Evolutionary conservation across 2,888 invertebrate genomes (phyloP).

Genomic region (Pseudanteris insignis): DNA sequence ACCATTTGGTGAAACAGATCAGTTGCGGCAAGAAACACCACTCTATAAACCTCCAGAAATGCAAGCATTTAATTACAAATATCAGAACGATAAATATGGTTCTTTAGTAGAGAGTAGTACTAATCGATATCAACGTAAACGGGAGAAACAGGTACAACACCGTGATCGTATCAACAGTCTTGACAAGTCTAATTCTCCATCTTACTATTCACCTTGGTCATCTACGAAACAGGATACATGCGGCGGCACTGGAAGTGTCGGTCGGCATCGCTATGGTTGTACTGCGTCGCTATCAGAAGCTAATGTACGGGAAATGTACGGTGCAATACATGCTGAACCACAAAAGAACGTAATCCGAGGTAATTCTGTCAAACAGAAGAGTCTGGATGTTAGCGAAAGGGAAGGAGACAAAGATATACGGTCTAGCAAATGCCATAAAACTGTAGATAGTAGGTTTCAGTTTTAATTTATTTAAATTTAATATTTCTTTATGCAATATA

Average conservation of each 20-base stretch:
- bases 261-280: conserved; percentile 58
- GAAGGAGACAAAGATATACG: conserved; percentile 65
- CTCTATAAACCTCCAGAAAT: conserved; percentile 60
- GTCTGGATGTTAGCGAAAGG: conserved; percentile 69
- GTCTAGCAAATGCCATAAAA: conserved; percentile 66
- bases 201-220: conserved; percentile 58
- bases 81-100: conserved; percentile 60
- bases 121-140: conserved; percentile 55
- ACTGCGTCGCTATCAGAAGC: conserved; percentile 61
- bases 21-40: conserved; percentile 59
- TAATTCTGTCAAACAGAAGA: conserved; percentile 67
- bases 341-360: conserved; percentile 63
- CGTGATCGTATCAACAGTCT: conserved; percentile 63
- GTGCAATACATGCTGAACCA: conserved; percentile 56
- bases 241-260: conserved; percentile 52
- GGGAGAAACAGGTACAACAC: conserved; percentile 56
- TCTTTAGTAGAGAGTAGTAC: conserved; percentile 56
- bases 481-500: background rate
- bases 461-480: conserved; percentile 11
- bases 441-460: conserved; percentile 54
- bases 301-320: conserved; percentile 56
- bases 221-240: conserved; percentile 52
- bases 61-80: conserved; percentile 56
- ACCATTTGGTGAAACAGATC: conserved; percentile 62
- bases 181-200: conserved; percentile 59